A percentile compares a stretch with the other conserved stretches of the same genome.
Evolutionary conservation across 2,888 invertebrate species (phyloP).

Genomic region (Seira musarum): DNA sequence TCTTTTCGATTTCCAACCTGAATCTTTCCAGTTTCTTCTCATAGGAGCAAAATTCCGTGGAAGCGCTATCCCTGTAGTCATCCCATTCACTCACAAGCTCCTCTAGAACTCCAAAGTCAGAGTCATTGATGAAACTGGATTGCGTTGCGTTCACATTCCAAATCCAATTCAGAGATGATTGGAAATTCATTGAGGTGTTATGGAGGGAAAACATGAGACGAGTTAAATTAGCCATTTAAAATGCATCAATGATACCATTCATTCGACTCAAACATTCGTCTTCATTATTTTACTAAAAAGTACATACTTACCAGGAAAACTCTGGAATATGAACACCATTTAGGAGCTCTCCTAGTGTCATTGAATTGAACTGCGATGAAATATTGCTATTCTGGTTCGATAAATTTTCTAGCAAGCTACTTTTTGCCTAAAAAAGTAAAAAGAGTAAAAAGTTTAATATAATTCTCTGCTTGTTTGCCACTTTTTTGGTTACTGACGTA

Average conservation of each 20-base stretch:
- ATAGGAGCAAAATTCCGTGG: slow-evolving; percentile 17
- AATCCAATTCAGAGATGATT: background rate
- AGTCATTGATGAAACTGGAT: slow-evolving; percentile 60
- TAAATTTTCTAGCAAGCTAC: slow-evolving; percentile 50
- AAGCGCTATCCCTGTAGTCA: slow-evolving; percentile 22
- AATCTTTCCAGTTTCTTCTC: slow-evolving; percentile 29
- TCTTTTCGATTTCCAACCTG: slow-evolving; percentile 29
- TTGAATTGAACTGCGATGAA: slow-evolving; percentile 51
- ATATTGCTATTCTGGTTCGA: slow-evolving; percentile 56
- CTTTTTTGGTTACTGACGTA: no score
- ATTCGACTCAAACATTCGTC: no score
- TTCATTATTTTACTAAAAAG: no score
- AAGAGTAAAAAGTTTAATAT: background rate
- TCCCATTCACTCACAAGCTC: slow-evolving; percentile 58
- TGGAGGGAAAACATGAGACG: background rate
- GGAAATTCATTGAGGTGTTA: background rate
- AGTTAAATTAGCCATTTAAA: no score
- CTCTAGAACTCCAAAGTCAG: slow-evolving; percentile 60
- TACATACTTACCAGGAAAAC: slow-evolving; percentile 59
- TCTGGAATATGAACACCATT: slow-evolving; percentile 59
- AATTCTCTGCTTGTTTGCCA: no score
- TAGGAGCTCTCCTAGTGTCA: slow-evolving; percentile 55
- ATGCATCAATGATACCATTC: no score
- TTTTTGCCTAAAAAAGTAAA: slow-evolving; percentile 52
- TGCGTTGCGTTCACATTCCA: background rate